A percentile compares a stretch with the other conserved stretches of the same genome.
These are phyloP conservation scores for Adrianichthys oophorus DNA, from an alignment of 2,797 vertebrate species.

Conservation along the genomic window DNA sequence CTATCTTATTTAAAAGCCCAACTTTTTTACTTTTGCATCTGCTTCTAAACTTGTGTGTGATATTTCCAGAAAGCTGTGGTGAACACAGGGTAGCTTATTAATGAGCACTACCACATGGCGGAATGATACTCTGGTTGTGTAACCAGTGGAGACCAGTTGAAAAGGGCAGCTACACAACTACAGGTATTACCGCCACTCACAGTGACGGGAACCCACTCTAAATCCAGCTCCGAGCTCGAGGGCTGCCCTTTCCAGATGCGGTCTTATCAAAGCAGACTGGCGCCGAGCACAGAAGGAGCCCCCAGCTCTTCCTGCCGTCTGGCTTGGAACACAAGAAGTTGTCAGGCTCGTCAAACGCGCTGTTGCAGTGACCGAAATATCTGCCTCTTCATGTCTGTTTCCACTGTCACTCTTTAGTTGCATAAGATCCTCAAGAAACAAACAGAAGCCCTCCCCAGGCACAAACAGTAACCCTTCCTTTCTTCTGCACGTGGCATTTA, in stretches of 20 bases:
- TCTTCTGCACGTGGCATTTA: slow-evolving; percentile 55
- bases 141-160: slow-evolving; percentile 27
- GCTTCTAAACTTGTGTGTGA: slow-evolving; percentile 34
- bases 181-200: slow-evolving; percentile 33
- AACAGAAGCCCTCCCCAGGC: slow-evolving; percentile 38
- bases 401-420: slow-evolving; percentile 22
- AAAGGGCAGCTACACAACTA: slow-evolving; percentile 64
- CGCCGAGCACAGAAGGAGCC: slow-evolving; percentile 33
- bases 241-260: slow-evolving; percentile 57
- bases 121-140: slow-evolving; percentile 23
- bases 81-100: slow-evolving; percentile 20
- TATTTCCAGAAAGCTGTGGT: slow-evolving; percentile 27
- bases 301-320: slow-evolving; percentile 34
- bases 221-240: slow-evolving; percentile 38
- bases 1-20: not conserved
- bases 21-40: slow-evolving; percentile 2
- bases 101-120: slow-evolving; percentile 27
- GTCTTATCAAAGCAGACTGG: slow-evolving; percentile 56
- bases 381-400: slow-evolving; percentile 16
- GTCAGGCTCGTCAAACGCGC: slow-evolving; percentile 34
- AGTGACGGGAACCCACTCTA: slow-evolving; percentile 29
- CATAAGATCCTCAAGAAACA: slow-evolving; percentile 27
- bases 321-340: slow-evolving; percentile 29
- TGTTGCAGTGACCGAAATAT: slow-evolving; percentile 43
- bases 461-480: slow-evolving; percentile 43